phyloP scores from a whole-genome alignment of 2,797 vertebrate species.

The Leptatherina wallacei region DNA sequence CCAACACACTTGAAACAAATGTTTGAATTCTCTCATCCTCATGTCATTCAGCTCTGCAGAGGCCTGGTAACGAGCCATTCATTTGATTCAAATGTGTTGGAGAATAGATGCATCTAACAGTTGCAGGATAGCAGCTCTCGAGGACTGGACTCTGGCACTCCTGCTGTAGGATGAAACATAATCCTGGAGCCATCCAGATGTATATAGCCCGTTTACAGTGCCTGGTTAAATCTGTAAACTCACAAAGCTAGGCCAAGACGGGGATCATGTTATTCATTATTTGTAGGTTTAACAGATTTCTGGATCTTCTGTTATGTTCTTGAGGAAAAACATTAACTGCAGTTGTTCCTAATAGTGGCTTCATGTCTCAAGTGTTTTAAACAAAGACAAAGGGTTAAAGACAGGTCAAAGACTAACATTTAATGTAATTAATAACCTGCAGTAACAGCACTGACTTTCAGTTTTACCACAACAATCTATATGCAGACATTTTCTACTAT shows the following conservation, averaged over 20 bases:
- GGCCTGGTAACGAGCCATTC: no score
- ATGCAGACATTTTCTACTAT: slow-evolving; percentile 6
- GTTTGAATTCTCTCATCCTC: no score
- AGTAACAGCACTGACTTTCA: background rate
- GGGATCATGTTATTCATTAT: background rate
- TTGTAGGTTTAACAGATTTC: slow-evolving; percentile 12
- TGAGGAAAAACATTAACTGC: background rate
- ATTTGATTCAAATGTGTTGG: no score
- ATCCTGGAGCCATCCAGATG: background rate
- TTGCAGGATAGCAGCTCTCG: no score
- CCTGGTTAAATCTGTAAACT: background rate
- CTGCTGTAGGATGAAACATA: background rate
- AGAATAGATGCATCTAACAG: no score
- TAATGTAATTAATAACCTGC: background rate
- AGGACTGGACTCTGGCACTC: no score
- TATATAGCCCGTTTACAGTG: background rate
- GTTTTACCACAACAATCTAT: background rate
- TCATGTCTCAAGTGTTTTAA: slow-evolving; percentile 6
- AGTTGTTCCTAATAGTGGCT: background rate
- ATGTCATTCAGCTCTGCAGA: no score
- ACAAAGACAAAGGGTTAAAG: slow-evolving; percentile 18
- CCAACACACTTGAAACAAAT: no score
- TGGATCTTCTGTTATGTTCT: background rate
- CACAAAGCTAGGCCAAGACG: background rate
- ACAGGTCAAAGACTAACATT: slow-evolving; percentile 24